phyloP scores from a whole-genome alignment of 2,113 vertebrate species.

The Protobothrops flavoviridis region DNA sequence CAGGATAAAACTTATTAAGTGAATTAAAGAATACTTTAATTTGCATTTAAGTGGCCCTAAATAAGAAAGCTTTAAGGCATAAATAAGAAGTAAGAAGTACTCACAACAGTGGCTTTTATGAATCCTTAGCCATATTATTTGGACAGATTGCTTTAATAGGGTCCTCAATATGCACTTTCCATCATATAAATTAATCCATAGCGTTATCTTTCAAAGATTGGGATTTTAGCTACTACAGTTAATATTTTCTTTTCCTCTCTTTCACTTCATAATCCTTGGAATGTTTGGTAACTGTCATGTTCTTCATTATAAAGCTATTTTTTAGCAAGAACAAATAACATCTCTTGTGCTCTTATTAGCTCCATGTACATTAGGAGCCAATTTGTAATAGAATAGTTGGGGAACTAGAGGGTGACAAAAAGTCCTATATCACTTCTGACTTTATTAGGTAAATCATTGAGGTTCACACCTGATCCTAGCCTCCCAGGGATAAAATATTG shows the following conservation, averaged over 20 bases:
- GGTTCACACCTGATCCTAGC: neutral
- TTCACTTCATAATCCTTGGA: neutral
- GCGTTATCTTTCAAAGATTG: neutral
- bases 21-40: neutral
- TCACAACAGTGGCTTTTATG: neutral
- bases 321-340: neutral
- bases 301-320: neutral
- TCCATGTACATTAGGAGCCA: too few relatives aligned
- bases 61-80: neutral
- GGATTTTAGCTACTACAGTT: neutral
- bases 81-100: neutral
- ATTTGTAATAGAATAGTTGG: neutral
- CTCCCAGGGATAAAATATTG: neutral
- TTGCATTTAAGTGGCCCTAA: neutral
- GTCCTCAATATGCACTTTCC: neutral
- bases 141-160: neutral
- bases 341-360: neutral
- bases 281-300: neutral
- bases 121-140: neutral
- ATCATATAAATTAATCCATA: neutral
- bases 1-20: neutral
- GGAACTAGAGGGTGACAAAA: neutral
- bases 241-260: neutral
- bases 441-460: slow-evolving; percentile 10
- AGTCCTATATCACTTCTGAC: neutral